phyloP scores from a whole-genome alignment of 2,888 invertebrate genomes.

The Parthenolecanium corni region DNA sequence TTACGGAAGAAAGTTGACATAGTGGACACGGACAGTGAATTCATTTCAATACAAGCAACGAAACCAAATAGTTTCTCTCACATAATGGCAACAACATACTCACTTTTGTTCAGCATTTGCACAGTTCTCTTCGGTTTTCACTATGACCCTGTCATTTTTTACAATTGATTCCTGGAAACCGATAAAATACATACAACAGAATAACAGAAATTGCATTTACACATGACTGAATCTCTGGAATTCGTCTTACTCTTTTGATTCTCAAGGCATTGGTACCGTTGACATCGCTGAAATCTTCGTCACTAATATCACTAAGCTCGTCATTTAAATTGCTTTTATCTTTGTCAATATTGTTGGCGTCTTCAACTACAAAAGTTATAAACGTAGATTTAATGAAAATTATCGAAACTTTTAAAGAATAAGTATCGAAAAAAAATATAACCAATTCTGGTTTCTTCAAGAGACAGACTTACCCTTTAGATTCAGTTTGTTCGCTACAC shows the following conservation, averaged over 20 bases:
- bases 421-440: neutral
- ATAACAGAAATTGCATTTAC: neutral
- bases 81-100: too few relatives aligned
- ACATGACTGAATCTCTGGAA: neutral
- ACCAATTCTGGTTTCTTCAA: neutral
- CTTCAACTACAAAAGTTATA: constrained; percentile 1
- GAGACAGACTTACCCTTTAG: neutral
- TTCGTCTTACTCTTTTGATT: constrained; percentile 12
- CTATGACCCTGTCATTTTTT: too few relatives aligned
- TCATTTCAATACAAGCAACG: too few relatives aligned
- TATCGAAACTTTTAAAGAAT: neutral
- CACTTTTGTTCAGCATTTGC: too few relatives aligned
- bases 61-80: too few relatives aligned
- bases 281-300: constrained; percentile 21
- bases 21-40: too few relatives aligned
- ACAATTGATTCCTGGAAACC: neutral
- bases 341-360: constrained; percentile 7
- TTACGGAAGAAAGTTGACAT: too few relatives aligned
- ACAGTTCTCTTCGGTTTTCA: too few relatives aligned
- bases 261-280: constrained; percentile 8
- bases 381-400: neutral
- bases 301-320: constrained; percentile 27
- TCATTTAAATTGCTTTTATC: constrained; percentile 12
- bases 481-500: constrained; percentile 8
- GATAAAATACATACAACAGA: neutral